Evolutionary conservation across 2,797 vertebrate species (phyloP).

Genomic region (Podargus strigoides): DNA sequence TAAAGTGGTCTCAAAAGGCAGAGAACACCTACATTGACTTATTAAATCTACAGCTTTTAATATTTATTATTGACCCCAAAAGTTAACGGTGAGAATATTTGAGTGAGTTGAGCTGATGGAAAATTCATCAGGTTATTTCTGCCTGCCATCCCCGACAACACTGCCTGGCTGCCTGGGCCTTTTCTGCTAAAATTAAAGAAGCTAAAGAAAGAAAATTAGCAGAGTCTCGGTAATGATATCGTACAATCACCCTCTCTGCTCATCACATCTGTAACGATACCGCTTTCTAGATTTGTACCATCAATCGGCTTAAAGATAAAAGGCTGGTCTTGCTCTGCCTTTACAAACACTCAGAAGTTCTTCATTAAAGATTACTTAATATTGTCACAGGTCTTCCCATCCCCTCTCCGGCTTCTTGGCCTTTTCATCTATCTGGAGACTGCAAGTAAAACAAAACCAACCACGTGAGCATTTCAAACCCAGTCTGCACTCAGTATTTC

Average conservation of each 20-base stretch:
- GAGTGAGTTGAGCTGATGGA: background rate
- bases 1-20: constrained; percentile 64
- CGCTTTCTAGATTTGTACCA: background rate
- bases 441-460: background rate
- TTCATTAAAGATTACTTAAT: background rate
- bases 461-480: background rate
- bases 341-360: background rate
- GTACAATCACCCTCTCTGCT: background rate
- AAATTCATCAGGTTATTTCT: constrained; percentile 58
- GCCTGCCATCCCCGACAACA: background rate
- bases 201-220: constrained; percentile 2
- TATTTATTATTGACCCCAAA: constrained; percentile 58
- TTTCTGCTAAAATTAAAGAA: constrained; percentile 44
- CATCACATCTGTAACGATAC: background rate
- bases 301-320: background rate
- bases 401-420: background rate
- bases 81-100: background rate
- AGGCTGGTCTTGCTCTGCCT: background rate
- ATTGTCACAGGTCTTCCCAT: background rate
- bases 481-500: background rate
- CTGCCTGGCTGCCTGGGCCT: constrained; percentile 12
- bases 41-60: constrained; percentile 60
- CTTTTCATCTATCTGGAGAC: background rate
- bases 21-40: constrained; percentile 51
- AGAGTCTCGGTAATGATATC: background rate